Evolutionary conservation across 2,797 vertebrate species (phyloP).

Genomic region (Ciconia nigra): DNA sequence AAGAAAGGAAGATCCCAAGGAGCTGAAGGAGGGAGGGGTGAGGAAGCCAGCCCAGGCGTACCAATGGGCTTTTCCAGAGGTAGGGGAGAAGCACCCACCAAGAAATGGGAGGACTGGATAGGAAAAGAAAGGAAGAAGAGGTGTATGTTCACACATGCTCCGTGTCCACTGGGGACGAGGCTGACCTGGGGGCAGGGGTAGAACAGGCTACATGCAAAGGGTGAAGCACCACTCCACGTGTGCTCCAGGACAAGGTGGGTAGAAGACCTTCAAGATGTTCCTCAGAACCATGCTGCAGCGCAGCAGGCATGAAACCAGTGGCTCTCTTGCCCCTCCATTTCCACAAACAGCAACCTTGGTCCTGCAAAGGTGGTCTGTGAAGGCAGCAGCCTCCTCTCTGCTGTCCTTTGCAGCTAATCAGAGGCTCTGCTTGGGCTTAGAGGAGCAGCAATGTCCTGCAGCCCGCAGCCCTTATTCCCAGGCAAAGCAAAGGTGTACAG

Average conservation of each 20-base stretch:
- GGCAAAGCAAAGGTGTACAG: not conserved
- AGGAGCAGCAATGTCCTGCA: not conserved
- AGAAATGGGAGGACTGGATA: not conserved
- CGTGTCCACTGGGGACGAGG: not conserved
- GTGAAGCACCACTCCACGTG: rapidly evolving
- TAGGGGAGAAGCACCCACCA: not conserved
- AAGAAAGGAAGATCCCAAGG: not conserved
- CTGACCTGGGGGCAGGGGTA: not conserved
- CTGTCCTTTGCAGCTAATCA: not conserved
- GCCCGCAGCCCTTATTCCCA: not conserved
- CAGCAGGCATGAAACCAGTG: not conserved
- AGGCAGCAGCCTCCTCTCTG: not conserved
- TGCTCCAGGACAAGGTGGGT: not conserved
- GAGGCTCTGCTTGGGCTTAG: not conserved
- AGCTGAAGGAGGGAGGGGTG: not conserved
- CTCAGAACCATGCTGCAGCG: not conserved
- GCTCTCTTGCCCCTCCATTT: not conserved
- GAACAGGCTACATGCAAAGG: not conserved
- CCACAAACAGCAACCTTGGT: not conserved
- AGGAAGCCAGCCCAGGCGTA: not conserved
- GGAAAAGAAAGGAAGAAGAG: not conserved
- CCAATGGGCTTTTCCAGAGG: not conserved
- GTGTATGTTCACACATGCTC: too few relatives aligned
- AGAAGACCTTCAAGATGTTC: not conserved
- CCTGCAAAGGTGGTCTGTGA: not conserved